phyloP scores from a whole-genome alignment of 2,113 vertebrate genomes.

The Coptodon bakossiorum region DNA sequence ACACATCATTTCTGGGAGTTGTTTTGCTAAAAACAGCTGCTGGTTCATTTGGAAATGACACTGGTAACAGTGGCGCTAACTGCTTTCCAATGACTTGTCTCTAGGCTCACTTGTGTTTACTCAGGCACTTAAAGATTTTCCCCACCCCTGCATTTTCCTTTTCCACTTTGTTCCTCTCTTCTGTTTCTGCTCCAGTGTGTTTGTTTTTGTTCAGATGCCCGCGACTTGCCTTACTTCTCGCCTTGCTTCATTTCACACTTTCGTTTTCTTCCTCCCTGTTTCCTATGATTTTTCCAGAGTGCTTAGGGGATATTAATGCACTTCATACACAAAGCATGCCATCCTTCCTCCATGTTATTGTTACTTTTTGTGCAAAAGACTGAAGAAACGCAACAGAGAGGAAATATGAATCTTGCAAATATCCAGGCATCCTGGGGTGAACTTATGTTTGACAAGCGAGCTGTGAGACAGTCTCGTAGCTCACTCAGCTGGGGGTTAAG shows the following conservation, averaged over 20 bases:
- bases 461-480: background rate
- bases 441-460: background rate
- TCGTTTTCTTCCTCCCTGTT: background rate
- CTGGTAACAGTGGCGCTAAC: background rate
- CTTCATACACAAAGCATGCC: background rate
- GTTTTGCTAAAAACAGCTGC: background rate
- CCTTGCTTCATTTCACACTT: background rate
- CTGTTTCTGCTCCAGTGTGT: background rate
- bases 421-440: background rate
- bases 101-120: background rate
- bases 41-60: background rate
- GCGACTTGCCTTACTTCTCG: background rate
- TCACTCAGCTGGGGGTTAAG: background rate
- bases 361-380: background rate
- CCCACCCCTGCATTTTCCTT: background rate
- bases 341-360: background rate
- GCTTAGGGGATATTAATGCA: background rate
- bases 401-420: background rate
- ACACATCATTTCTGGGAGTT: background rate
- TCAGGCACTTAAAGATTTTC: background rate
- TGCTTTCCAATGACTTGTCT: background rate
- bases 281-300: background rate
- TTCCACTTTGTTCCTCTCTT: background rate
- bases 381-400: background rate
- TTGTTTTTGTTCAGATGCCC: background rate